Percentiles rank a stretch among this genome's conserved stretches.
Evolutionary conservation across 2,888 invertebrate species (phyloP).

Genomic region (Polylopha cassiicola): DNA sequence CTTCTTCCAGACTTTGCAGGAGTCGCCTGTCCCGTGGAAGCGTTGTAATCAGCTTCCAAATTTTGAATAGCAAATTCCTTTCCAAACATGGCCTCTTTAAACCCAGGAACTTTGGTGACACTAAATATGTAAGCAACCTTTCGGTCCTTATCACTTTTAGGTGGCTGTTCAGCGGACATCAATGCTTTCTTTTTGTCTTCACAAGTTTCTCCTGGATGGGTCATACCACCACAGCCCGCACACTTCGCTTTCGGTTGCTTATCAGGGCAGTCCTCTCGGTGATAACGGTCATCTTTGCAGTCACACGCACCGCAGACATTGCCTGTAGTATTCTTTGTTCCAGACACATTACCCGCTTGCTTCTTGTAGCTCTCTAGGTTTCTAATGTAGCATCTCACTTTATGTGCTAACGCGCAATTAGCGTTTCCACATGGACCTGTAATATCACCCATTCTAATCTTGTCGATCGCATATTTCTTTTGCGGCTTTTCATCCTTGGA

Average conservation of each 20-base stretch:
- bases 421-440: constrained; percentile 66
- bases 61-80: constrained; percentile 43
- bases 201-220: constrained; percentile 50
- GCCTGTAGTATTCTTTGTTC: constrained; percentile 35
- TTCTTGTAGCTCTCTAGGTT: constrained; percentile 55
- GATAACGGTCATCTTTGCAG: constrained; percentile 63
- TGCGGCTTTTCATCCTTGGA: constrained; percentile 28
- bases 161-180: constrained; percentile 45
- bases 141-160: constrained; percentile 41
- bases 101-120: constrained; percentile 40
- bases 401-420: constrained; percentile 63
- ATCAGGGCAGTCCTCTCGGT: constrained; percentile 54
- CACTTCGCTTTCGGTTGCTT: constrained; percentile 36
- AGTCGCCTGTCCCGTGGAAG: constrained; percentile 11
- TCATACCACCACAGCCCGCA: constrained; percentile 47
- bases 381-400: constrained; percentile 60
- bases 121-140: constrained; percentile 44
- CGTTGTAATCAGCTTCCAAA: constrained; percentile 29
- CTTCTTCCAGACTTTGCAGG: constrained; percentile 9
- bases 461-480: constrained; percentile 52
- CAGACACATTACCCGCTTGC: constrained; percentile 37
- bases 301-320: constrained; percentile 61
- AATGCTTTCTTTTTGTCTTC: constrained; percentile 44
- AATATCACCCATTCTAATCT: constrained; percentile 69
- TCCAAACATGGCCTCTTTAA: constrained; percentile 40